Evolutionary conservation across 2,113 vertebrate genomes (phyloP).

Genomic region (Ctenodactylus gundi): DNA sequence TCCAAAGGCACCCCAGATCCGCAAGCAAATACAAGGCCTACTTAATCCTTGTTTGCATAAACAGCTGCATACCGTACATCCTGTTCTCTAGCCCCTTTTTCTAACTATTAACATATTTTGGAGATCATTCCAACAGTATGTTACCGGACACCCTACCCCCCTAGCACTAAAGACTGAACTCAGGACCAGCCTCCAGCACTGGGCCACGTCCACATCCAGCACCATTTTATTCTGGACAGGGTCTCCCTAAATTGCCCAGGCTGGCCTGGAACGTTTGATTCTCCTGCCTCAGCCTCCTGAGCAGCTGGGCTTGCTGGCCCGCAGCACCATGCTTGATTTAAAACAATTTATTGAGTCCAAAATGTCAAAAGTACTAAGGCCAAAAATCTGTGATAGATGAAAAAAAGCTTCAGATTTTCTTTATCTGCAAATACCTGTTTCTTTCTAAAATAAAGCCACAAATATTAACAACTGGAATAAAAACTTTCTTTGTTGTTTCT

Average conservation of each 20-base stretch:
- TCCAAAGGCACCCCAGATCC: background rate
- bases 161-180: too few species aligned
- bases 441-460: slow-evolving; percentile 13
- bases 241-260: too few species aligned
- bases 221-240: too few species aligned
- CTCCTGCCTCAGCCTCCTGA: too few species aligned
- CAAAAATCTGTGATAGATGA: background rate
- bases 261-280: too few species aligned
- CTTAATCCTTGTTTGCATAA: background rate
- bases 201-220: too few species aligned
- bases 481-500: too few species aligned
- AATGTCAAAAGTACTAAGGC: background rate
- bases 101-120: background rate
- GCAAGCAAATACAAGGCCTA: background rate
- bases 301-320: too few species aligned
- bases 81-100: background rate
- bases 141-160: too few species aligned
- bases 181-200: too few species aligned
- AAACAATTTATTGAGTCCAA: too few species aligned
- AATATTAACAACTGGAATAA: background rate
- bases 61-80: background rate
- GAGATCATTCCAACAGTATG: background rate
- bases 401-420: background rate
- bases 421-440: background rate
- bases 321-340: too few species aligned